Evolutionary conservation across 1,140 invertebrate species (phyloP), one percentile per base, ranked within the genome.

Genomic region (Holotrichia oblita): DNA sequence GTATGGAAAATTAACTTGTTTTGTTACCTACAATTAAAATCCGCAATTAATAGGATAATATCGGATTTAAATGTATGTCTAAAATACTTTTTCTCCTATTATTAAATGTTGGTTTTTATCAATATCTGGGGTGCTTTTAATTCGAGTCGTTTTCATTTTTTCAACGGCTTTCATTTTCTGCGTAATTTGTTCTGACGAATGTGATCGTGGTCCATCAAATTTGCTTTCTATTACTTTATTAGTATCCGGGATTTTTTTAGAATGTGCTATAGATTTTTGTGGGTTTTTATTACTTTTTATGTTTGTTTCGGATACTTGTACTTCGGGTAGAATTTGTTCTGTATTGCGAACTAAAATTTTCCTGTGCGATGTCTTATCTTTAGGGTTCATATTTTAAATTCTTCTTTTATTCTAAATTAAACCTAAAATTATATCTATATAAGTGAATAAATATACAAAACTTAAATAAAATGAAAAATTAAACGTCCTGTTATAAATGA

Each of bases 1-100:
- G 78, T 80, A 81, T 0, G 84, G 82, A 79, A 84, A 83, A 77
- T 85, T 85, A 9, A 85, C 80, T 82, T 83, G 79, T 78, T 78
- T 81, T 12, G 83, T 79, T 12, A 83, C 75, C 84, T 85, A 40
- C 10, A 81, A 82, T 69, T 6, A 27, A 27, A 69, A 9, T 24
- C 7, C 0, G 76, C 61, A 79, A 81, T 44, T 20, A 48, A n/a
- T n/a, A n/a, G n/a, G n/a, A n/a, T n/a, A 79, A 44, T 73, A 61
- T 12, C 0, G 12, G 2, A 42, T 76, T 42, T 73, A 17, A 40
- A 34, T 12, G 55, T 3, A 3, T 24, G 6, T 34, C 27, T 76
- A 76, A 77, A 59, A 55, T 79, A 85, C 84, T 75, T 84, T 84
- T 80, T 85, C 84, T 79, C 81, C 80, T 12, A 82, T 59, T 40